phyloP scores from a whole-genome alignment of 2,113 vertebrate genomes.

The Naja naja region DNA sequence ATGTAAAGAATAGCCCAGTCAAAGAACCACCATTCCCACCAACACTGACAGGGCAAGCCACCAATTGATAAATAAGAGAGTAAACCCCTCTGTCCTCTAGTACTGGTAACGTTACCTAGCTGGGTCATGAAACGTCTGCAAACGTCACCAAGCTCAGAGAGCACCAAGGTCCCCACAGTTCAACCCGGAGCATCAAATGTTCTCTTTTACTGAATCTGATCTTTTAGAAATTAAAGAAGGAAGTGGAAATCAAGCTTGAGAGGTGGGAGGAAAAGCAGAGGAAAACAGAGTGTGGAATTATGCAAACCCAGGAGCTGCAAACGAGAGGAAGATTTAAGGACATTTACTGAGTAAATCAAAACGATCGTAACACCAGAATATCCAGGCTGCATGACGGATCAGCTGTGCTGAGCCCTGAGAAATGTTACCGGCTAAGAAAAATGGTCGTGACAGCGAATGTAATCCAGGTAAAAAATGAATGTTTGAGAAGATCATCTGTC shows the following conservation, averaged over 20 bases:
- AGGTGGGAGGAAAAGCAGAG: background rate
- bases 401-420: background rate
- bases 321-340: background rate
- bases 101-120: background rate
- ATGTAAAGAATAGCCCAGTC: background rate
- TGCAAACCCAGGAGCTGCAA: background rate
- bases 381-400: background rate
- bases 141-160: no score
- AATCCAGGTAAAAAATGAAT: background rate
- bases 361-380: background rate
- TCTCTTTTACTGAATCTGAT: background rate
- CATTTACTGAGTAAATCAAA: background rate
- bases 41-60: no score
- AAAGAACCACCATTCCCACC: no score
- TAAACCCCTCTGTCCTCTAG: background rate
- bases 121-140: background rate
- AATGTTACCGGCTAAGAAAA: background rate
- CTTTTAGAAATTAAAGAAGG: background rate
- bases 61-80: no score
- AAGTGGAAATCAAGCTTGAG: background rate
- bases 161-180: no score
- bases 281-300: background rate
- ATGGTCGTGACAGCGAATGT: background rate
- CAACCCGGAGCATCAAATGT: no score
- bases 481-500: background rate